These are phyloP conservation scores for Sarcophaga variegata DNA, from an alignment of 2,888 invertebrate species.

Conservation along the genomic window DNA sequence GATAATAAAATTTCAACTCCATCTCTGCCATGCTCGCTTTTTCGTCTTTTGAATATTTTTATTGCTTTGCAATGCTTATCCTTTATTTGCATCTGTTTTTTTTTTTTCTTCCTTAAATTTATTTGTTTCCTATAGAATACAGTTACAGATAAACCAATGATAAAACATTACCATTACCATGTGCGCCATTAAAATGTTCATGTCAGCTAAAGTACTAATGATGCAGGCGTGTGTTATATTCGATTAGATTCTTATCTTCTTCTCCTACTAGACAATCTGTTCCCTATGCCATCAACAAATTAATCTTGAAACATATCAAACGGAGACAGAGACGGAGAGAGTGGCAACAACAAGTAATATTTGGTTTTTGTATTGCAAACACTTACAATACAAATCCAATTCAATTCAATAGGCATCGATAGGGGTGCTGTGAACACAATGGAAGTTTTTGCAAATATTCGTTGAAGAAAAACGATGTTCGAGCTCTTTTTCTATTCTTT, in stretches of 20 bases:
- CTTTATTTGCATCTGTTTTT: neutral
- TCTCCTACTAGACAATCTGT: neutral
- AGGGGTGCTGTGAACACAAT: constrained; percentile 25
- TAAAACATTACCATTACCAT: neutral
- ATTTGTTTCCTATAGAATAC: neutral
- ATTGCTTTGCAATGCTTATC: neutral
- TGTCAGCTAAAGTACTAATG: constrained; percentile 67
- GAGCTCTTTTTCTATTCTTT: neutral
- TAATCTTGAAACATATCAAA: too few relatives aligned
- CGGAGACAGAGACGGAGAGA: too few relatives aligned
- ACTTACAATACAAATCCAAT: constrained; percentile 34
- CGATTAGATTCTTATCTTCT: constrained; percentile 25
- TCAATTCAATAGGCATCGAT: constrained; percentile 52
- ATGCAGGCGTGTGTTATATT: constrained; percentile 60
- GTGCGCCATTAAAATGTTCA: constrained; percentile 47
- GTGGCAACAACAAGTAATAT: neutral
- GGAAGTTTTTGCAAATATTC: constrained; percentile 38
- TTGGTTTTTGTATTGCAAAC: constrained; percentile 19
- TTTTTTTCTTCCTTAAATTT: neutral
- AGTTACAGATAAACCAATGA: neutral
- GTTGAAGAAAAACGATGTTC: neutral
- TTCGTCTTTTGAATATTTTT: neutral
- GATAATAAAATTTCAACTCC: neutral
- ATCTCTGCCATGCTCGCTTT: neutral
- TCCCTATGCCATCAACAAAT: too few relatives aligned